phyloP scores from a whole-genome alignment of 1,140 invertebrate genomes.

The Laodelphax striatellus region DNA sequence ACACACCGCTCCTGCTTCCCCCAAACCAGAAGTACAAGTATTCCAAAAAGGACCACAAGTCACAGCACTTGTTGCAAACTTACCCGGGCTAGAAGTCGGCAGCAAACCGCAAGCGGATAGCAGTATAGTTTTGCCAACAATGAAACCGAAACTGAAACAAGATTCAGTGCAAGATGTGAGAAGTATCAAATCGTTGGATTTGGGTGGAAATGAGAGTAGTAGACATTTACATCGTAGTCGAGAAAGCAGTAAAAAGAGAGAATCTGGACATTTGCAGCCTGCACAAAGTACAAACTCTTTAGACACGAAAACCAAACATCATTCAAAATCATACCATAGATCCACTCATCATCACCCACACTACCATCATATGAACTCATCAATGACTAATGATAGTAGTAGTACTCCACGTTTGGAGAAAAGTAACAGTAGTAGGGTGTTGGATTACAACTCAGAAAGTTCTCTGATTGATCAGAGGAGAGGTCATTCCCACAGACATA shows the following conservation, averaged over 20 bases:
- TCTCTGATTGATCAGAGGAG: background rate
- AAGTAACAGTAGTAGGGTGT: background rate
- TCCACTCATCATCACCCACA: conserved; percentile 18
- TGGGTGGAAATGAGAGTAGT: background rate
- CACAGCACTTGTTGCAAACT: conserved; percentile 39
- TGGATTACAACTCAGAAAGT: conserved; percentile 9
- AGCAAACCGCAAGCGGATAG: conserved; percentile 22
- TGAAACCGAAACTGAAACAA: conserved; percentile 29
- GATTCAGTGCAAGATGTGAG: conserved; percentile 8
- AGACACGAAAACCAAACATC: conserved; percentile 13
- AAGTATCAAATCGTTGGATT: conserved; percentile 17
- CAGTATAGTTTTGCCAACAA: conserved; percentile 24
- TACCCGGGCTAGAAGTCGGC: conserved; percentile 42
- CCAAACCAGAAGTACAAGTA: conserved; percentile 41
- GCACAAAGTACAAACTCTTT: conserved; percentile 17
- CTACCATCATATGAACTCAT: conserved; percentile 8
- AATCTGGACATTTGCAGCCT: background rate
- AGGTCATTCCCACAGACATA: conserved; percentile 10
- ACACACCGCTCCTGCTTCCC: conserved; percentile 15
- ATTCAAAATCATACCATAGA: background rate
- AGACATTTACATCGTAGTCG: background rate
- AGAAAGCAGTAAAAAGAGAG: conserved; percentile 4
- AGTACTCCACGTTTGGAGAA: background rate
- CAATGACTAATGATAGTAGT: background rate
- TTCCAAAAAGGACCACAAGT: conserved; percentile 49